phyloP scores from a whole-genome alignment of 2,888 invertebrate species.

The Carterocephalus palaemon region DNA sequence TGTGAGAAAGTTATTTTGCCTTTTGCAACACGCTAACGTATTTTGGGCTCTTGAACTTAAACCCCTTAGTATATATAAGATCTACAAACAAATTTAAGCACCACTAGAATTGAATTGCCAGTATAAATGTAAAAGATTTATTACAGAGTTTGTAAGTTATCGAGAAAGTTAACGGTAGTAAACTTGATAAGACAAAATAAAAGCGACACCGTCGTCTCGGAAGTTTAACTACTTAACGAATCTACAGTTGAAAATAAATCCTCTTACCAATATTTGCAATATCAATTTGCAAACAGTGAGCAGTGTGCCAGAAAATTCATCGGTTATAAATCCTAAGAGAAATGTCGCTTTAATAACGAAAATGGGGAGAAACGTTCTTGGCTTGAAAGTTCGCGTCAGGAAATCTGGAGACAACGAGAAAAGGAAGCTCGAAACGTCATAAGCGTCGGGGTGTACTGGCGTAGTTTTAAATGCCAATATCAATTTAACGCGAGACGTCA shows the following conservation, averaged over 20 bases:
- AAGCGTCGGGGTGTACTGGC: conserved; percentile 20
- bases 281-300: conserved; percentile 22
- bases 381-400: conserved; percentile 19
- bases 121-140: too few species aligned
- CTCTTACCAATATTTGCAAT: conserved; percentile 21
- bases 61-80: too few species aligned
- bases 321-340: conserved; percentile 22
- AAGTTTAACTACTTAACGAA: conserved; percentile 5
- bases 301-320: conserved; percentile 22
- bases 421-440: conserved; percentile 17
- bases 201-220: conserved; percentile 2
- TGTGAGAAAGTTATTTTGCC: too few species aligned
- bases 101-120: too few species aligned
- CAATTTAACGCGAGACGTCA: conserved; percentile 67
- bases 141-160: too few species aligned
- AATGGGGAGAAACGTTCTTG: conserved; percentile 19
- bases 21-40: too few species aligned
- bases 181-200: neutral
- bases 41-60: too few species aligned
- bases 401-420: conserved; percentile 22
- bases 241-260: conserved; percentile 13
- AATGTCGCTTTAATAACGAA: conserved; percentile 23
- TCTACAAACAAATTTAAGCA: too few species aligned
- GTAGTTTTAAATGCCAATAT: conserved; percentile 54
- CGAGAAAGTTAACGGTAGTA: conserved; percentile 3